Percentiles rank a stretch among this genome's conserved stretches.
Evolutionary conservation across 1,140 invertebrate species (phyloP).

Genomic region (Meloidogyne chitwoodi): DNA sequence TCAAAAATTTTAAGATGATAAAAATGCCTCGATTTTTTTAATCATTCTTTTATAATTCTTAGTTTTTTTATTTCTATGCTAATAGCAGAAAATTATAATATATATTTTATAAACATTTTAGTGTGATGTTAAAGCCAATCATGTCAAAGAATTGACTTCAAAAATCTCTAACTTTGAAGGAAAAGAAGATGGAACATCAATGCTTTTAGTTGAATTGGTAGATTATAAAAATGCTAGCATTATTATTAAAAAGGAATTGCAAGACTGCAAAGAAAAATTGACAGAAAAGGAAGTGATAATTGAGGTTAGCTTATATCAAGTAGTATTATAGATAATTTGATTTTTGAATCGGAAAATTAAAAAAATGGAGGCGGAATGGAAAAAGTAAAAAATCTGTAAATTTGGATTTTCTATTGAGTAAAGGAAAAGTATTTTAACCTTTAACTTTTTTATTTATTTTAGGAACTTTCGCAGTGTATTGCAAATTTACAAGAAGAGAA

Average conservation of each 20-base stretch:
- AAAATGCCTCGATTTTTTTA: background rate
- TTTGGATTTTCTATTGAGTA: too few relatives aligned
- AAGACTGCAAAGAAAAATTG: background rate
- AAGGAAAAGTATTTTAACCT: too few relatives aligned
- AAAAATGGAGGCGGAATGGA: too few relatives aligned
- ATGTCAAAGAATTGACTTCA: background rate
- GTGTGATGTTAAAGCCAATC: background rate
- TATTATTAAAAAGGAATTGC: conserved; percentile 1
- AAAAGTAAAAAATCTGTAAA: too few relatives aligned
- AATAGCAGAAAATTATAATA: too few relatives aligned
- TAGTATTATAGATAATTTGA: too few relatives aligned
- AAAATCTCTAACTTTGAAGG: background rate
- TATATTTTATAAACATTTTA: background rate
- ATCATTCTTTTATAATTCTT: background rate
- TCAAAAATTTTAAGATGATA: too few relatives aligned
- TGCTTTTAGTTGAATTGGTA: conserved; percentile 12
- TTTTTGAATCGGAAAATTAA: too few relatives aligned
- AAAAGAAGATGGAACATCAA: background rate
- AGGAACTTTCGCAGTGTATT: conserved; percentile 14
- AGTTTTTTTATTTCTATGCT: too few relatives aligned
- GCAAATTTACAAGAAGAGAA: conserved; percentile 14
- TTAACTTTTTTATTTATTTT: too few relatives aligned
- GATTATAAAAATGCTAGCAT: conserved; percentile 10
- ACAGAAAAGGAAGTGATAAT: conserved; percentile 14
- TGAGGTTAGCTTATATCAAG: conserved; percentile 5